Evolutionary conservation across 2,888 invertebrate genomes (phyloP).

Genomic region (Phortica magna): DNA sequence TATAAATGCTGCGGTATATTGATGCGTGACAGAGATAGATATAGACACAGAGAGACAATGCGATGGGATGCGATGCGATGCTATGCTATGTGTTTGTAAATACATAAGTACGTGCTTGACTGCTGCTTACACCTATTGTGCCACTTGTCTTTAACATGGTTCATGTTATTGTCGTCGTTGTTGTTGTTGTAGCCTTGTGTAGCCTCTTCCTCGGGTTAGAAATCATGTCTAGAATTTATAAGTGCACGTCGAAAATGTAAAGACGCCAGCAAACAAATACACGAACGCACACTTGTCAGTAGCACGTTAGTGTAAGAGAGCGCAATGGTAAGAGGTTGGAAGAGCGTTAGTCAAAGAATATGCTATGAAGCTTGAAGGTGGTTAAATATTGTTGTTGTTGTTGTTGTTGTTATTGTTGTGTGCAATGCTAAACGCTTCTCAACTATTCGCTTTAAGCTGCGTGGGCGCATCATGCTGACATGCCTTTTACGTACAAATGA

Average conservation of each 20-base stretch:
- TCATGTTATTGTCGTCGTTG: background rate
- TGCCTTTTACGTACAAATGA: conserved; percentile 16
- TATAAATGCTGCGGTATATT: background rate
- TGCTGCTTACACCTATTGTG: conserved; percentile 11
- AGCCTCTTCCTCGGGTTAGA: conserved; percentile 55
- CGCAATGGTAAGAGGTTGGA: too few relatives aligned
- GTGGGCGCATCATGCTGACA: conserved; percentile 46
- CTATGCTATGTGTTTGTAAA: conserved; percentile 50
- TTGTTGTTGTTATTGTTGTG: background rate
- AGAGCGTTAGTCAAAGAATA: too few relatives aligned
- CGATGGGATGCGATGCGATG: background rate
- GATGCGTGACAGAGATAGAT: conserved; percentile 17
- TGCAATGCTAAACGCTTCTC: conserved; percentile 6
- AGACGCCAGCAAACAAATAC: background rate
- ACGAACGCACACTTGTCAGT: too few relatives aligned
- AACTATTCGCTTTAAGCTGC: conserved; percentile 29
- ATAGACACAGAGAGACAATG: background rate
- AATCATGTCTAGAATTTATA: conserved; percentile 66
- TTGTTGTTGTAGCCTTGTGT: background rate
- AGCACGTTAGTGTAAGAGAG: background rate
- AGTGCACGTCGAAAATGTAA: conserved; percentile 43
- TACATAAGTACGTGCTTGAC: conserved; percentile 12
- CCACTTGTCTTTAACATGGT: conserved; percentile 14
- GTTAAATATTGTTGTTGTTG: background rate
- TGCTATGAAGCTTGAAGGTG: background rate